Conservation (phyloP, 2,113 vertebrate species). For the Meles meles region DNA sequence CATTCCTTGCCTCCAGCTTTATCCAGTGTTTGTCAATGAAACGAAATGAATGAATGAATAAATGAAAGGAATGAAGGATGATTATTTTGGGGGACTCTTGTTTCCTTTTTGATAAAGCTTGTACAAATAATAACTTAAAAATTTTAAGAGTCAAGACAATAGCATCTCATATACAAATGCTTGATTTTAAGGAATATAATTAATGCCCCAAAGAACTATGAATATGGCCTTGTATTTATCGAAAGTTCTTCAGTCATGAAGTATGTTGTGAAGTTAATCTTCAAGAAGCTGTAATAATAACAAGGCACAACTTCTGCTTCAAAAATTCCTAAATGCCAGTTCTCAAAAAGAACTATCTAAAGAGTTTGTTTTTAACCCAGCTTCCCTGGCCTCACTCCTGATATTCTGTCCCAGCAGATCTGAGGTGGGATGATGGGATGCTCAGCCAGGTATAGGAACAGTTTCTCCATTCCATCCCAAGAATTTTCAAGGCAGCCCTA, state of each 20-base stretch:
- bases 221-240: not conserved
- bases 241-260: not conserved
- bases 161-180: not conserved
- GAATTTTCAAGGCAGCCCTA: not conserved
- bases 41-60: not conserved
- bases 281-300: conserved; percentile 14
- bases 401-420: not conserved
- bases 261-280: not conserved
- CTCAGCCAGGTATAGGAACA: not conserved
- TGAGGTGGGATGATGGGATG: not conserved
- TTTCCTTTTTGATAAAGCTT: conserved; percentile 2
- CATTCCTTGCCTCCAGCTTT: not conserved
- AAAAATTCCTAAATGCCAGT: not conserved
- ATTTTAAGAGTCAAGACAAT: not conserved
- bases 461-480: not conserved
- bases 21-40: not conserved
- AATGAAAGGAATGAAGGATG: not conserved
- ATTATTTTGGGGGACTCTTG: not conserved
- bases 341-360: not conserved
- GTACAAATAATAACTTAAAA: conserved; percentile 6
- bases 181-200: not conserved
- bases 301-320: not conserved
- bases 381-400: not conserved
- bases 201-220: not conserved
- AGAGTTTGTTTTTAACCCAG: not conserved